Evolutionary conservation across 2,797 vertebrate species (phyloP).

Genomic region (Myotis planiceps): DNA sequence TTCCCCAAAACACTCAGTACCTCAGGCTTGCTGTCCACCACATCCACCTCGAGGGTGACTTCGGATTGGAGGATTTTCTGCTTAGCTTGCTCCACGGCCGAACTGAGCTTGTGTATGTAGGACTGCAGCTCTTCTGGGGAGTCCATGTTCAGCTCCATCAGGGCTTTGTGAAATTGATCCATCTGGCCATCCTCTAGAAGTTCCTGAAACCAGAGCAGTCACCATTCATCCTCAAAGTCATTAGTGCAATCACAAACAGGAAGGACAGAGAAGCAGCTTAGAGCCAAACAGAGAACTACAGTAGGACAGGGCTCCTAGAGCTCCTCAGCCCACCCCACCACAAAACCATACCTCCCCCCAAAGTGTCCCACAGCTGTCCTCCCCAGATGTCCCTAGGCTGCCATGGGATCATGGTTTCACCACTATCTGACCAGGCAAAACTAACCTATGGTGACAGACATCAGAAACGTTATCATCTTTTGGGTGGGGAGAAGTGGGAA

Average conservation of each 20-base stretch:
- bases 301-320: neutral
- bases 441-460: neutral
- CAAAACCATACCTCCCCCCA: neutral
- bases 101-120: slow-evolving; percentile 95
- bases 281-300: neutral
- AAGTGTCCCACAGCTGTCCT: no score
- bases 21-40: slow-evolving; percentile 92
- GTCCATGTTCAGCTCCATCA: slow-evolving; percentile 98
- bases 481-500: neutral
- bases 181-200: slow-evolving; percentile 94
- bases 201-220: slow-evolving; percentile 87
- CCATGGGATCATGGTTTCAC: fast-evolving
- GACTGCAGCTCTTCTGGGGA: slow-evolving; percentile 97
- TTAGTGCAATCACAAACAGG: neutral
- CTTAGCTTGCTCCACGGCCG: slow-evolving; percentile 92
- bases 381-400: neutral
- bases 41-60: slow-evolving; percentile 87
- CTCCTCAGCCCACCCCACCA: neutral
- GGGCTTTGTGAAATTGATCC: slow-evolving; percentile 95
- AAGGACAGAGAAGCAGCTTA: neutral
- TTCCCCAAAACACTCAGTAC: slow-evolving; percentile 74
- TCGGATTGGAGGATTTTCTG: slow-evolving; percentile 92
- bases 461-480: neutral
- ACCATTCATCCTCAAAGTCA: neutral
- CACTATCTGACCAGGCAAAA: neutral